A percentile compares a stretch with the other conserved stretches of the same genome.
These are phyloP conservation scores for Protobothrops mucrosquamatus DNA, from an alignment of 2,113 vertebrate species.

Conservation along the genomic window DNA sequence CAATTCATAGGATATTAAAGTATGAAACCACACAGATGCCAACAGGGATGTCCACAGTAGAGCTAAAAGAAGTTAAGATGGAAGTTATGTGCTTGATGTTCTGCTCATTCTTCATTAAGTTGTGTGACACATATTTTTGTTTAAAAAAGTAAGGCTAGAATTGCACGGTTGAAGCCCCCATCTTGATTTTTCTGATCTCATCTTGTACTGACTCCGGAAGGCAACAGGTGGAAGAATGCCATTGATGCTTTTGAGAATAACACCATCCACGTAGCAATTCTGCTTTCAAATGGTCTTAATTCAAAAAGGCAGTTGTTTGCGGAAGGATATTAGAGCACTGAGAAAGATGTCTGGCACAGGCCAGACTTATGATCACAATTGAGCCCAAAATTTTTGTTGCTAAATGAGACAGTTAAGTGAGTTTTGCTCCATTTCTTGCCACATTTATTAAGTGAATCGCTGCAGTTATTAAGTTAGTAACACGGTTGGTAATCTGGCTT, in stretches of 20 bases:
- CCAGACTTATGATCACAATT: not conserved
- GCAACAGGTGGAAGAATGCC: not conserved
- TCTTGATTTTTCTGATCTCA: too few relatives aligned
- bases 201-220: too few relatives aligned
- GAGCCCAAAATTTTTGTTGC: not conserved
- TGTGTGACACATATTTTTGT: not conserved
- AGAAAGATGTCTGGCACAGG: not conserved
- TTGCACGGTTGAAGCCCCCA: not conserved
- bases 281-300: not conserved
- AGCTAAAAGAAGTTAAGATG: not conserved
- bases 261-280: not conserved
- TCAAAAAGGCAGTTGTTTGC: not conserved
- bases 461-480: not conserved
- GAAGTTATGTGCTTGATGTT: not conserved
- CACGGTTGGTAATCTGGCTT: not conserved
- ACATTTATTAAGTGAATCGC: not conserved
- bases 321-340: not conserved
- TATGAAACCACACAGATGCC: not conserved
- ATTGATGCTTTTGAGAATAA: not conserved
- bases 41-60: not conserved
- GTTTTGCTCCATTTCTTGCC: not conserved
- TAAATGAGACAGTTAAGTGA: too few relatives aligned
- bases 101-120: not conserved
- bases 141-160: not conserved
- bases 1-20: not conserved